Conservation (phyloP, 2,797 vertebrate species). For the Gila robusta region DNA sequence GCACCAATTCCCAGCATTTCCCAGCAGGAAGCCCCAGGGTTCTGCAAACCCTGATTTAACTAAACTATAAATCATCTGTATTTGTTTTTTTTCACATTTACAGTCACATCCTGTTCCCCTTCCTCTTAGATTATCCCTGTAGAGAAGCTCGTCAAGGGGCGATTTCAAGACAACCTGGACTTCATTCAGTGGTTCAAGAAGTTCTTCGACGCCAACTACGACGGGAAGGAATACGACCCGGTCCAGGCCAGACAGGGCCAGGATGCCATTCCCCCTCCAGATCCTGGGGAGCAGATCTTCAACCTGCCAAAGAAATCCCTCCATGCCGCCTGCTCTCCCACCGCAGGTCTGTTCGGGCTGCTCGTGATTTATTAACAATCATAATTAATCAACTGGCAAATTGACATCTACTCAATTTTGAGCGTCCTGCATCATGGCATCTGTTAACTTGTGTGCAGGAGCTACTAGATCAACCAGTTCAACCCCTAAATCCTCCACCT, state of each 20-base stretch:
- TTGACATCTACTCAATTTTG: slow-evolving; percentile 2
- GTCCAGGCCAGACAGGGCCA: slow-evolving; percentile 96
- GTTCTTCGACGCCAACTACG: slow-evolving; percentile 99
- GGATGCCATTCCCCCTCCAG: slow-evolving; percentile 96
- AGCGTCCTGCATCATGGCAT: slow-evolving; percentile 34
- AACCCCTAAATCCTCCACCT: slow-evolving; percentile 92
- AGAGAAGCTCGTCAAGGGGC: slow-evolving; percentile 98
- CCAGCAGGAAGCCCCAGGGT: neutral
- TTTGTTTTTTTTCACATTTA: neutral
- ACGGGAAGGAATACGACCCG: slow-evolving; percentile 98
- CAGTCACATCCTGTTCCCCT: neutral
- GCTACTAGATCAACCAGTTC: slow-evolving; percentile 88
- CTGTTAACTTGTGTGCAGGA: slow-evolving; percentile 76
- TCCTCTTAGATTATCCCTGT: slow-evolving; percentile 92
- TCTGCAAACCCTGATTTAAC: neutral
- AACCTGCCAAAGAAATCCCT: slow-evolving; percentile 98
- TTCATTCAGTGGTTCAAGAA: slow-evolving; percentile 99
- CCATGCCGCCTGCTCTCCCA: slow-evolving; percentile 95
- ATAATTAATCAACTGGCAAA: slow-evolving; percentile 30
- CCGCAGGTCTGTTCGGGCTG: slow-evolving; percentile 85
- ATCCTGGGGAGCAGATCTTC: slow-evolving; percentile 99
- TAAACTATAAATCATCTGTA: neutral
- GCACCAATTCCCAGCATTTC: neutral
- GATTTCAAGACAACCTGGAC: slow-evolving; percentile 99
- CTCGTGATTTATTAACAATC: neutral